Conservation (phyloP, 1,140 invertebrate species). For the Melanaphis sacchari region DNA sequence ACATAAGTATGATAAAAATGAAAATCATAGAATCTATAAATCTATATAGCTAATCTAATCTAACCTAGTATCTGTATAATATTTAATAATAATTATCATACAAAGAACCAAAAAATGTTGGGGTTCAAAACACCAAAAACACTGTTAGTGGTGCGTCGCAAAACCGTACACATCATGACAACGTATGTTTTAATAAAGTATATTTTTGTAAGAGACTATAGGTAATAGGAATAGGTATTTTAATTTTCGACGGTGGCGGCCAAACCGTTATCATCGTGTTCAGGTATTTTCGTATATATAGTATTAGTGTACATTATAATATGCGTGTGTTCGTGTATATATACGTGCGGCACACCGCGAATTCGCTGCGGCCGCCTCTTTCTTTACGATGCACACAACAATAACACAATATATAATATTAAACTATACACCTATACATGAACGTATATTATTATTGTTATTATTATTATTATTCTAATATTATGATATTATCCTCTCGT, state of each 20-base stretch:
- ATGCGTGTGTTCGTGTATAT: not conserved
- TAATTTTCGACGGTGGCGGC: not conserved
- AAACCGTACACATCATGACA: not conserved
- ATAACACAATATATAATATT: not conserved
- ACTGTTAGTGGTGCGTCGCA: too few species aligned
- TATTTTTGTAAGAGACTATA: not conserved
- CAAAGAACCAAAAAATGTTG: not conserved
- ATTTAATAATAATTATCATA: not conserved
- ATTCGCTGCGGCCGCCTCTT: not conserved
- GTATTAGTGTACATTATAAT: constrained; percentile 3
- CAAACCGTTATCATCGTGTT: not conserved
- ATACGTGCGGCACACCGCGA: not conserved
- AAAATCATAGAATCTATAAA: not conserved
- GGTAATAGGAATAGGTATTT: not conserved
- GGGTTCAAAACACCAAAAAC: not conserved
- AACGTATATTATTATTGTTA: not conserved
- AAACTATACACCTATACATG: not conserved
- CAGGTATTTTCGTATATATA: not conserved
- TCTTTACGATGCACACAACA: not conserved
- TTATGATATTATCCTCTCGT: not conserved
- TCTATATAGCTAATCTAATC: not conserved
- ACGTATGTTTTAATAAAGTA: not conserved
- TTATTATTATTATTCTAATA: not conserved
- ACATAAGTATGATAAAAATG: not conserved
- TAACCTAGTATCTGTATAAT: too few species aligned